phyloP scores from a whole-genome alignment of 64 coral and sea anemone genomes.

The Montipora cactus region DNA sequence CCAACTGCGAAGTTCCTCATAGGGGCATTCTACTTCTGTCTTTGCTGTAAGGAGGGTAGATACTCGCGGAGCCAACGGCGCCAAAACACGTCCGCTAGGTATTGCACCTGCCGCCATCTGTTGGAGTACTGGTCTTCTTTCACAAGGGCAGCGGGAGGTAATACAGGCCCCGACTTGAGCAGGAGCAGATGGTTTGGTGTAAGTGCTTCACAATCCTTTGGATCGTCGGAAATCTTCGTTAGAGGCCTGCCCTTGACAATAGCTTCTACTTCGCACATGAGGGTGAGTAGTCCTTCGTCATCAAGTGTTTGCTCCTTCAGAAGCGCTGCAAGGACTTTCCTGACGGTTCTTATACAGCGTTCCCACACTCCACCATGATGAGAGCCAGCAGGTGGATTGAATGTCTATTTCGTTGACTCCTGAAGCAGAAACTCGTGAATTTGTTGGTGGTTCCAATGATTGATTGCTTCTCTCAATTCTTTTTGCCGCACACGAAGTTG shows the following conservation, averaged over 20 bases:
- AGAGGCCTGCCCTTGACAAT: slow-evolving; percentile 39
- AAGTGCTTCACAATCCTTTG: slow-evolving; percentile 12
- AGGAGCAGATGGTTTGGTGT: slow-evolving; percentile 12
- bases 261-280: slow-evolving; percentile 62
- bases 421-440: slow-evolving; percentile 38
- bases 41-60: neutral
- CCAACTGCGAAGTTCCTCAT: slow-evolving; percentile 13
- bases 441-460: neutral
- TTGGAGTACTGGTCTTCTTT: neutral
- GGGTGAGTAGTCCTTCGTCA: slow-evolving; percentile 33
- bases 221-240: slow-evolving; percentile 38
- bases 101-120: neutral
- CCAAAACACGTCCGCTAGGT: slow-evolving; percentile 8
- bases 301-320: slow-evolving; percentile 42
- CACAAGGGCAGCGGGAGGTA: neutral
- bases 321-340: slow-evolving; percentile 38
- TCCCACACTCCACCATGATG: slow-evolving; percentile 62
- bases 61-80: neutral
- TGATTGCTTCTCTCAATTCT: slow-evolving; percentile 22
- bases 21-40: slow-evolving; percentile 26
- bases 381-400: slow-evolving; percentile 26
- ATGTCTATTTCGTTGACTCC: slow-evolving; percentile 13
- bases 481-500: slow-evolving; percentile 57
- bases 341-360: slow-evolving; percentile 50
- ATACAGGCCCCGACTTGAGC: neutral